phyloP scores from a whole-genome alignment of 2,113 vertebrate genomes.

The human (Homo sapiens) region GRCh38 chr11:20155001-20155500 shows the following conservation, averaged over 20 bases:
- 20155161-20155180: conserved; percentile 60
- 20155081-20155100: conserved; percentile 87
- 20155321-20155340: conserved; percentile 75
- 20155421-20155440: neutral
- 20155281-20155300: conserved; percentile 87
- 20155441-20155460: conserved; percentile 54
- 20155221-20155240: conserved; percentile 88
- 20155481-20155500: neutral
- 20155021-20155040: conserved; percentile 65
- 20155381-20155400: neutral
- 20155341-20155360: conserved; percentile 28
- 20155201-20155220: conserved; percentile 79
- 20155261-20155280: conserved; percentile 85
- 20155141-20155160: conserved; percentile 77
- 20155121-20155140: conserved; percentile 88
- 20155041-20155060: conserved; percentile 83
- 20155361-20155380: conserved; percentile 4
- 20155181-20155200: conserved; percentile 59
- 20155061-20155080: conserved; percentile 87
- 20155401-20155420: neutral
- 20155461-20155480: neutral
- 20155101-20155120: conserved; percentile 87
- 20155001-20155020: neutral
- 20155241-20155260: conserved; percentile 86
- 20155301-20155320: conserved; percentile 79